Evolutionary conservation across 2,888 invertebrate species (phyloP).

Genomic region (Archips xylosteana): DNA sequence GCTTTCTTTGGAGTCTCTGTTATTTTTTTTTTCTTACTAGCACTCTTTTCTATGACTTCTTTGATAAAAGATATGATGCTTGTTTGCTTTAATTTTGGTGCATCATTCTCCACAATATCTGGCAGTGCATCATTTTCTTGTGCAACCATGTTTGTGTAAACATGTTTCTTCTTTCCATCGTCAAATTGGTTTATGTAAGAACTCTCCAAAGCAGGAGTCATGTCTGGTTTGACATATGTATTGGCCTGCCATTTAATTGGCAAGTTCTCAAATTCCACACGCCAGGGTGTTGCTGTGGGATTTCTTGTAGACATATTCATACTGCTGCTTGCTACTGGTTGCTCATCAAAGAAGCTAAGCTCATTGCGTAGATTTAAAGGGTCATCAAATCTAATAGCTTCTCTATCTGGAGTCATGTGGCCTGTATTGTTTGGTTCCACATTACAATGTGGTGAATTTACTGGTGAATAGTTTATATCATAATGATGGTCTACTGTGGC

Average conservation of each 20-base stretch:
- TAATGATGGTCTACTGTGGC: slow-evolving; percentile 52
- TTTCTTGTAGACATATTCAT: slow-evolving; percentile 70
- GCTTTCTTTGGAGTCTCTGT: slow-evolving; percentile 62
- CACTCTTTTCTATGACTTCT: slow-evolving; percentile 70
- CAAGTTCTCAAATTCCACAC: slow-evolving; percentile 73
- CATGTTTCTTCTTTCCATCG: slow-evolving; percentile 71
- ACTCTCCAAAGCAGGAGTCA: slow-evolving; percentile 81
- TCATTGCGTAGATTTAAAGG: slow-evolving; percentile 70
- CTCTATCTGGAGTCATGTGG: slow-evolving; percentile 44
- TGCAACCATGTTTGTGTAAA: slow-evolving; percentile 71
- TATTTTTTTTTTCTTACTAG: slow-evolving; percentile 65
- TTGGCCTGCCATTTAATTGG: slow-evolving; percentile 80
- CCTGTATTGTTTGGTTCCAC: slow-evolving; percentile 42
- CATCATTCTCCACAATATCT: slow-evolving; percentile 54
- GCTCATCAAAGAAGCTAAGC: slow-evolving; percentile 75
- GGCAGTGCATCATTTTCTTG: slow-evolving; percentile 59
- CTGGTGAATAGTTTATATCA: slow-evolving; percentile 74
- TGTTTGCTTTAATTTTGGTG: slow-evolving; percentile 70
- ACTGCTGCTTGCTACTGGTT: slow-evolving; percentile 78
- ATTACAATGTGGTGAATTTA: slow-evolving; percentile 62
- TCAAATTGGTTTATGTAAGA: slow-evolving; percentile 73
- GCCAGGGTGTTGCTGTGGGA: slow-evolving; percentile 78
- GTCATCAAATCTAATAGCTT: slow-evolving; percentile 53
- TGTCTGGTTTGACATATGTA: slow-evolving; percentile 77
- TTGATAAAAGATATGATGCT: slow-evolving; percentile 80